Base-by-base conservation (phyloP, 92 coral and sea anemone genomes). In the Phenganax subtilis region DNA sequence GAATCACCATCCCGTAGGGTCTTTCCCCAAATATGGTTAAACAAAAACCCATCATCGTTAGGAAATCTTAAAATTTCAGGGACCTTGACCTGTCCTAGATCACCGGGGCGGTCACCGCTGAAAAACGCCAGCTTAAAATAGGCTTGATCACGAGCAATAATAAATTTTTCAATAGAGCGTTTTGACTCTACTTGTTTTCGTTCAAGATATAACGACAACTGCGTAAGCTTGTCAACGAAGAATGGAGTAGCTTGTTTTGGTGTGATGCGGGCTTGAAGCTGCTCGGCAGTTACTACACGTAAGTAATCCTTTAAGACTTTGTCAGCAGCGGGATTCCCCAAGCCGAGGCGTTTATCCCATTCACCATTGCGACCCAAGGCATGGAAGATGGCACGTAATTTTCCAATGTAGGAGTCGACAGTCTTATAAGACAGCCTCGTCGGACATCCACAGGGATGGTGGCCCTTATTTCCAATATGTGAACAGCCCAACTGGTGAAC, bases 21-120 rank as follows among this genome's bases (percentile, higher is more conserved):
- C 77, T 86, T 89, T 2, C 90, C 90, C 88, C 90, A 89, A 31
- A 89, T 53, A 66, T 87, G 90, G 44, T 89, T 81, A 7, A 89
- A 89, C 16, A 89, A 81, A 30, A 89, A 71, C 71, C 90, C 88
- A 84, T 81, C 85, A 80, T 89, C 88, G 12, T 79, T 57, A 55
- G 92, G 86, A 51, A 89, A 87, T 44, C 87, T 88, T 30, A 87
- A 72, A 54, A 89, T 87, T 72, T 89, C 88, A 52, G 82, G 71
- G 10, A 83, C 83, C 71, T 87, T 77, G 0, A 58, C 85, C 63
- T 57, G 65, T 27, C 85, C 85, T 60, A 87, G 86, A 20, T 89
- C 88, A 4, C 87, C 74, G 0, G 86, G 89, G 28, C 88, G 72
- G 58, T 89, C 92, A 20, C 82, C 77, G 70, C 88, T 86, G 86